These are phyloP conservation scores for Mustela nigripes DNA, from an alignment of 2,113 vertebrate genomes.

Conservation along the genomic window DNA sequence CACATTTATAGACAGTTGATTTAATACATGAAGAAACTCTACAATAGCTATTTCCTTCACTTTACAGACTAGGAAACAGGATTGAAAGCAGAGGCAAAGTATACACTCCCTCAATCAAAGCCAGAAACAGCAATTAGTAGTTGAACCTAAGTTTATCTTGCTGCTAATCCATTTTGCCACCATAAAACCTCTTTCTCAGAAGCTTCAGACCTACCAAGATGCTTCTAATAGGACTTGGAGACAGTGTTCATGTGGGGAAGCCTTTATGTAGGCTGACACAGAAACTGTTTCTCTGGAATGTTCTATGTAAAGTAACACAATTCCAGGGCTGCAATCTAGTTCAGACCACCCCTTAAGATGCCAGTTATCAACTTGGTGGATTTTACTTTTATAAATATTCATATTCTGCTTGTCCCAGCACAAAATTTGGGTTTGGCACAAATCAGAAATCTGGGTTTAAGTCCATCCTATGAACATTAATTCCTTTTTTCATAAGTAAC, in stretches of 20 bases:
- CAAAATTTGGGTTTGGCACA: not conserved
- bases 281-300: conserved; percentile 3
- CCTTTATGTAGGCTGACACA: not conserved
- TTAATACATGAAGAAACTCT: not conserved
- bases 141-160: not conserved
- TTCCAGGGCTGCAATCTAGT: not conserved
- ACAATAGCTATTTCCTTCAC: not conserved
- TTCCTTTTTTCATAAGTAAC: not conserved
- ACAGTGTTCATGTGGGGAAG: not conserved
- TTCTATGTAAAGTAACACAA: not conserved
- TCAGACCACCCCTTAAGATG: not conserved
- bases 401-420: not conserved
- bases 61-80: not conserved
- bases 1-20: not conserved
- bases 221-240: not conserved
- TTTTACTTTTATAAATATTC: not conserved
- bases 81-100: not conserved
- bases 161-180: not conserved
- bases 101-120: not conserved
- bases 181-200: conserved; percentile 36
- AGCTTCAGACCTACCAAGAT: not conserved
- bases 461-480: not conserved
- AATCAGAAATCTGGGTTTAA: not conserved
- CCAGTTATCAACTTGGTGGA: not conserved
- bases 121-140: not conserved